Percentiles rank a stretch among this genome's conserved stretches.
Evolutionary conservation across 2,113 vertebrate genomes (phyloP).

Genomic region (Saimiri boliviensis): DNA sequence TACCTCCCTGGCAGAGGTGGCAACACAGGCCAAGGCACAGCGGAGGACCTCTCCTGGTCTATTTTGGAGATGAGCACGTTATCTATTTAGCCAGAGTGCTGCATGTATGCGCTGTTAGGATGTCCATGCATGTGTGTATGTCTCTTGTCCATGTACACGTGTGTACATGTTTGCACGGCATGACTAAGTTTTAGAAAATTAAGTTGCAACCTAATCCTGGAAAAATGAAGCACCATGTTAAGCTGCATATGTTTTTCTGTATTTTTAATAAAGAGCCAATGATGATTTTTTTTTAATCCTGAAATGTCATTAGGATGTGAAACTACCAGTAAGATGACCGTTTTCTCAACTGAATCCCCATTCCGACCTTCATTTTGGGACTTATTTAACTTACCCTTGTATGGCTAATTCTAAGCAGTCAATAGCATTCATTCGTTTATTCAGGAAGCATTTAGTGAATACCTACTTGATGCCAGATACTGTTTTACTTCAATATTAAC

Average conservation of each 20-base stretch:
- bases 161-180: not conserved
- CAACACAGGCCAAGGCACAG: rapidly evolving
- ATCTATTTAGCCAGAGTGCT: not conserved
- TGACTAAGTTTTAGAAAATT: not conserved
- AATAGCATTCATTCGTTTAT: not conserved
- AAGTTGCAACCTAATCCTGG: not conserved
- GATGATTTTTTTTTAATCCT: not conserved
- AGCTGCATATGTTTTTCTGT: not conserved
- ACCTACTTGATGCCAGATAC: not conserved
- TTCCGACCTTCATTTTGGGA: not conserved
- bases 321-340: not conserved
- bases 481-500: not conserved
- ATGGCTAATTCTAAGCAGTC: not conserved
- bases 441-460: not conserved
- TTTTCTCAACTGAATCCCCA: not conserved
- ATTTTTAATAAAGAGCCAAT: not conserved
- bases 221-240: not conserved
- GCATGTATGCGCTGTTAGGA: not conserved
- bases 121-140: not conserved
- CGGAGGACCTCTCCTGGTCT: not conserved
- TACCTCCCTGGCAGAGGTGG: no score
- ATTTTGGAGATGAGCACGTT: not conserved
- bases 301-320: not conserved
- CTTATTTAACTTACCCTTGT: not conserved
- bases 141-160: not conserved